phyloP scores from a whole-genome alignment of 2,113 vertebrate species.

The Antechinus stuartii region DNA sequence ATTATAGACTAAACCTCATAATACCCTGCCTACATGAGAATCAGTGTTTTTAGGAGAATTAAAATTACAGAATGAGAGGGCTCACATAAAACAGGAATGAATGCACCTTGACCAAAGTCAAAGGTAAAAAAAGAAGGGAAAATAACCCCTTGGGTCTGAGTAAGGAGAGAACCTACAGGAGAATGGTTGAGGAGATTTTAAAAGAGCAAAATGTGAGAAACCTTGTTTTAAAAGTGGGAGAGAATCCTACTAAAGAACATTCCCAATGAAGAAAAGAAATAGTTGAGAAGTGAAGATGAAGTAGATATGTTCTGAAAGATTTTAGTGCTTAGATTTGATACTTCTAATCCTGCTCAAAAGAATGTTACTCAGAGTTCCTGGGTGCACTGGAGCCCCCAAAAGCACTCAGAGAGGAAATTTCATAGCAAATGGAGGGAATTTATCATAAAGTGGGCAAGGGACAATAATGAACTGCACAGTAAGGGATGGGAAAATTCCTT shows the following conservation, averaged over 20 bases:
- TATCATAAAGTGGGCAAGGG: neutral
- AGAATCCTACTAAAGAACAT: neutral
- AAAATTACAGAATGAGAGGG: neutral
- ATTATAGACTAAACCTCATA: neutral
- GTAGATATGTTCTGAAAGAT: neutral
- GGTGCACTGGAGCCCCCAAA: neutral
- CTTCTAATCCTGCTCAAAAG: neutral
- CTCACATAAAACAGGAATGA: neutral
- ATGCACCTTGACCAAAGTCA: neutral
- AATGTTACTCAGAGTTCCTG: neutral
- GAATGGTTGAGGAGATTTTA: neutral
- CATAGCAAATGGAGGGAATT: neutral
- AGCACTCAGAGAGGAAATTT: neutral
- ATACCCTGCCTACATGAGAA: neutral
- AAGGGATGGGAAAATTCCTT: neutral
- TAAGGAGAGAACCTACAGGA: neutral
- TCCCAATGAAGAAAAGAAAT: neutral
- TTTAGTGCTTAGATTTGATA: neutral
- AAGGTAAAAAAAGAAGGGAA: neutral
- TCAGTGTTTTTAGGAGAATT: neutral
- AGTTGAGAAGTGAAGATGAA: no score
- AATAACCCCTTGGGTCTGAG: neutral
- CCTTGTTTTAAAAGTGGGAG: neutral
- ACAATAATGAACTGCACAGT: no score
- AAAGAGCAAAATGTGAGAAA: neutral